phyloP scores from a whole-genome alignment of 2,113 vertebrate genomes.

The Triplophysa siluroides region DNA sequence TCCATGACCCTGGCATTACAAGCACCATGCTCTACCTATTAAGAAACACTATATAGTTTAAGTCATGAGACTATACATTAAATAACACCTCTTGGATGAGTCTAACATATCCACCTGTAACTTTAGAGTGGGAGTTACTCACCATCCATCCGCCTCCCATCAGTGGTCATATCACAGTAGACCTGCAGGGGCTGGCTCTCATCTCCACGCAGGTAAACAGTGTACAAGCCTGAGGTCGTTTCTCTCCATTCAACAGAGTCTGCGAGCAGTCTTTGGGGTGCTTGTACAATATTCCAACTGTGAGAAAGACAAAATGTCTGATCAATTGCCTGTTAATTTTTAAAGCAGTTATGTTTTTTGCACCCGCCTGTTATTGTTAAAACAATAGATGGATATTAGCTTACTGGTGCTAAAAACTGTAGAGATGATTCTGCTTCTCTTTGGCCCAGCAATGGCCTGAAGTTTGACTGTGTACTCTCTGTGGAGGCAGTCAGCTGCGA shows the following conservation, averaged over 20 bases:
- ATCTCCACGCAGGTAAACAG: slow-evolving; percentile 86
- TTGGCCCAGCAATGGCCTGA: slow-evolving; percentile 81
- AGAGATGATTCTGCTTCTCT: slow-evolving; percentile 82
- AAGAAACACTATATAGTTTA: background rate
- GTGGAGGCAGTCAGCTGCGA: slow-evolving; percentile 84
- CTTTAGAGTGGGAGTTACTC: slow-evolving; percentile 66
- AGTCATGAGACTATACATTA: too few relatives aligned
- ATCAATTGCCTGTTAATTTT: background rate
- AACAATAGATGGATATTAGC: slow-evolving; percentile 40
- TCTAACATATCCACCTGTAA: background rate
- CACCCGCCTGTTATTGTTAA: background rate
- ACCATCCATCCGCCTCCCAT: slow-evolving; percentile 98
- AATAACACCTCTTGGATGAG: background rate
- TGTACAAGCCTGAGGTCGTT: slow-evolving; percentile 83
- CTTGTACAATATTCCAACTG: slow-evolving; percentile 88
- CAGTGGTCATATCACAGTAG: slow-evolving; percentile 92
- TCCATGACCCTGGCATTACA: too few relatives aligned
- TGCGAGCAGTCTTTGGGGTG: slow-evolving; percentile 94
- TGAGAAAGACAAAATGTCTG: slow-evolving; percentile 36
- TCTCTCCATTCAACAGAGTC: slow-evolving; percentile 93
- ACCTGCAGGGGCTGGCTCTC: slow-evolving; percentile 86
- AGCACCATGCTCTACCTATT: too few relatives aligned
- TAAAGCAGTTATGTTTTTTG: background rate
- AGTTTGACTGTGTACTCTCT: slow-evolving; percentile 82
- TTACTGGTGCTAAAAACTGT: slow-evolving; percentile 89